A percentile compares a stretch with the other conserved stretches of the same genome.
phyloP scores from a whole-genome alignment of 2,113 vertebrate species.

The Cichladusa arquata region DNA sequence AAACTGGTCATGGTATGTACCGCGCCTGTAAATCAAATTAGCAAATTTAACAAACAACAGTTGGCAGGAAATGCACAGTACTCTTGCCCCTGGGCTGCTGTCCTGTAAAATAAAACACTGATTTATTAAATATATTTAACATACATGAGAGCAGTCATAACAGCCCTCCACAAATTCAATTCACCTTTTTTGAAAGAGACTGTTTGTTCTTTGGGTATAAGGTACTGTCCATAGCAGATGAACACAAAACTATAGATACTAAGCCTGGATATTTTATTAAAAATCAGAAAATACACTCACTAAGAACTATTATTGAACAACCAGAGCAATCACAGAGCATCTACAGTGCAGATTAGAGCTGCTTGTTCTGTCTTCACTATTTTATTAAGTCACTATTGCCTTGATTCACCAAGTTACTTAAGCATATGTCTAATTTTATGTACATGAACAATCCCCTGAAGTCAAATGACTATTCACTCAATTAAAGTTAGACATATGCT shows the following conservation, averaged over 20 bases:
- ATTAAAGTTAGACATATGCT: constrained; percentile 38
- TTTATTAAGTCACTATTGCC: background rate
- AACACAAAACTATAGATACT: background rate
- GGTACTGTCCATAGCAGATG: background rate
- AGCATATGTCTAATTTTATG: constrained; percentile 6
- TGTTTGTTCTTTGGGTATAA: background rate
- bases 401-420: constrained; percentile 30
- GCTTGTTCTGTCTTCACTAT: background rate
- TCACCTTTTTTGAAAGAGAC: background rate
- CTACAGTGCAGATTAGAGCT: background rate
- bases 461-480: constrained; percentile 39
- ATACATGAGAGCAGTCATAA: background rate
- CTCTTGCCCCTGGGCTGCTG: constrained; percentile 5
- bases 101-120: constrained; percentile 8
- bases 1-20: background rate
- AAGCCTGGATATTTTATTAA: background rate
- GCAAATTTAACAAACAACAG: constrained; percentile 49
- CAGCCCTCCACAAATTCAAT: background rate
- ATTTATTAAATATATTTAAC: constrained; percentile 20
- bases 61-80: constrained; percentile 39
- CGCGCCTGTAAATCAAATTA: constrained; percentile 43
- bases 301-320: background rate
- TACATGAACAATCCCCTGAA: constrained; percentile 15
- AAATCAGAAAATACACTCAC: background rate
- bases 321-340: background rate